Evolutionary conservation across 2,113 vertebrate species (phyloP).

Genomic region (Pica pica): DNA sequence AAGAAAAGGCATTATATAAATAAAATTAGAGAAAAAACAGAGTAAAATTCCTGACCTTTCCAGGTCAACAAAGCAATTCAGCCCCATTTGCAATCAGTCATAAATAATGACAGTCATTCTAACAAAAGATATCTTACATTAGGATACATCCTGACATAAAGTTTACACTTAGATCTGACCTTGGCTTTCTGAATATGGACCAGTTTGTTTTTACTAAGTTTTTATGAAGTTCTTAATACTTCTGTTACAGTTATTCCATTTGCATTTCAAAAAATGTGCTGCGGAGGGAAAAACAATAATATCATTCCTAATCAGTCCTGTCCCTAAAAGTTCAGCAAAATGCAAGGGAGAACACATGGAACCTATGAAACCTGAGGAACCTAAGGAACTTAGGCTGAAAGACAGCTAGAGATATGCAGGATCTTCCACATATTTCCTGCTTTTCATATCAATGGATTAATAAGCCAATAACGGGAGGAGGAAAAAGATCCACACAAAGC

Average conservation of each 20-base stretch:
- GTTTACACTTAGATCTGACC: neutral
- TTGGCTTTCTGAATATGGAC: neutral
- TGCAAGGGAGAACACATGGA: neutral
- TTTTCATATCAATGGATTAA: neutral
- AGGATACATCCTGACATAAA: neutral
- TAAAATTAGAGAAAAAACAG: neutral
- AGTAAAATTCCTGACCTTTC: neutral
- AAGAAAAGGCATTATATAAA: neutral
- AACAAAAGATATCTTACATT: neutral
- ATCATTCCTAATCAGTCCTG: neutral
- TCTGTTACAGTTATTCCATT: neutral
- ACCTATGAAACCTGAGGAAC: neutral
- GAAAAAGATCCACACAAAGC: neutral
- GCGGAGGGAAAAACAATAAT: neutral
- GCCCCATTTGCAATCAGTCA: neutral
- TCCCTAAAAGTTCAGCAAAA: neutral
- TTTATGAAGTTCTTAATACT: neutral
- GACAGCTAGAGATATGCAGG: neutral
- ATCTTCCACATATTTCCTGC: neutral
- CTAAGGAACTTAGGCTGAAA: neutral
- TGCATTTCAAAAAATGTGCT: neutral
- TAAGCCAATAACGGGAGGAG: neutral
- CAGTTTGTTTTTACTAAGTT: neutral
- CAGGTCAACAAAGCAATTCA: neutral
- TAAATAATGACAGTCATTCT: neutral